Evolutionary conservation across 2,888 invertebrate genomes (phyloP).

Genomic region (Apomyelois bistriatella): DNA sequence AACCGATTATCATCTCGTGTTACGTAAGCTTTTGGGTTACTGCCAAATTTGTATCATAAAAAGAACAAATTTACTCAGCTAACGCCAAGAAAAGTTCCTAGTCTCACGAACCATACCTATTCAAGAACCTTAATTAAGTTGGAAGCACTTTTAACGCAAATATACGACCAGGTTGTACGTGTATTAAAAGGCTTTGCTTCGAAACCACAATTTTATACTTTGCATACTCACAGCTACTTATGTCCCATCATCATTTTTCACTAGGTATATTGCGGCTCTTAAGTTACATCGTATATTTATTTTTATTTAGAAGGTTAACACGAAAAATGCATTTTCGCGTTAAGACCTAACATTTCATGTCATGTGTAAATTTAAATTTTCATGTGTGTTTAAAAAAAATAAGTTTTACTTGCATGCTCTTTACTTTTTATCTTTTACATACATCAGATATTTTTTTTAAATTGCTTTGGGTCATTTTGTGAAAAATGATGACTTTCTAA

Average conservation of each 20-base stretch:
- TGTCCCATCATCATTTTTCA: neutral
- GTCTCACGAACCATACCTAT: neutral
- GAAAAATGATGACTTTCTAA: no score
- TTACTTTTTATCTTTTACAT: no score
- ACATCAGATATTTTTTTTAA: no score
- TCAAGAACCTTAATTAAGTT: constrained; percentile 4
- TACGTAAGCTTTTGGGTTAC: no score
- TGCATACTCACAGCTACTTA: neutral
- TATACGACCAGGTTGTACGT: neutral
- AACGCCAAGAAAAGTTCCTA: neutral
- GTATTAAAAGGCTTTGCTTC: neutral
- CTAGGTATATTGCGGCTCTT: neutral
- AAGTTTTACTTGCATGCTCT: no score
- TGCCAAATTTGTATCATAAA: no score
- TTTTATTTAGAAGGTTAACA: neutral
- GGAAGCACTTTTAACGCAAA: constrained; percentile 1
- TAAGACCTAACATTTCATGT: neutral
- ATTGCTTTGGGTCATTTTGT: no score
- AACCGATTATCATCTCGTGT: no score
- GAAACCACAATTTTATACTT: neutral
- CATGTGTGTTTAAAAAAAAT: no score
- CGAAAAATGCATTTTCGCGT: neutral
- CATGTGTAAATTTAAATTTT: no score
- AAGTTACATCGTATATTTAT: neutral
- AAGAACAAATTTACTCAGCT: neutral